Evolutionary conservation across 2,797 vertebrate genomes (phyloP).

Genomic region (Sebastes trivittatus): DNA sequence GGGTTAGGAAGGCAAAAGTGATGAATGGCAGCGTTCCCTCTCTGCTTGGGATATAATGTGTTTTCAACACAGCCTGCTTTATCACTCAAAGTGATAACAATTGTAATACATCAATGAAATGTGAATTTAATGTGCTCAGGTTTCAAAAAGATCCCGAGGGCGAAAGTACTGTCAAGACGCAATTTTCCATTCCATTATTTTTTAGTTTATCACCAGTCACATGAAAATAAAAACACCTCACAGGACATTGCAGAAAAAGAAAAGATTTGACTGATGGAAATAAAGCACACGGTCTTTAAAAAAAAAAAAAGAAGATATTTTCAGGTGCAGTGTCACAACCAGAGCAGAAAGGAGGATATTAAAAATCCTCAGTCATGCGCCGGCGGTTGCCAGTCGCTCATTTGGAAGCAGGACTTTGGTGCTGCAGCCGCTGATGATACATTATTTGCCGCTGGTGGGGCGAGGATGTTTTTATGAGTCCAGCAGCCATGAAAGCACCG

Average conservation of each 20-base stretch:
- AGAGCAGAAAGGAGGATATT: slow-evolving; percentile 25
- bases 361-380: slow-evolving; percentile 34
- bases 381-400: slow-evolving; percentile 13
- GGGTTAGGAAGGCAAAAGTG: slow-evolving; percentile 13
- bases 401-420: slow-evolving; percentile 27
- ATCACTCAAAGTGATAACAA: slow-evolving; percentile 41
- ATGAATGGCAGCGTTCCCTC: slow-evolving; percentile 30
- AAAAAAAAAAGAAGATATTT: no score
- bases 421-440: slow-evolving; percentile 8
- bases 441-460: slow-evolving; percentile 23
- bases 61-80: slow-evolving; percentile 40
- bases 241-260: not conserved
- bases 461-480: slow-evolving; percentile 53
- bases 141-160: slow-evolving; percentile 17
- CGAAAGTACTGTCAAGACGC: not conserved
- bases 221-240: not conserved
- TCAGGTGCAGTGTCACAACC: not conserved
- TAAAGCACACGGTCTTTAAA: not conserved
- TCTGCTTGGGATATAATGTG: slow-evolving; percentile 21
- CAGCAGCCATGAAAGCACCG: slow-evolving; percentile 51
- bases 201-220: slow-evolving; percentile 18
- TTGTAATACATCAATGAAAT: slow-evolving; percentile 56
- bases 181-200: slow-evolving; percentile 15
- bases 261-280: not conserved
- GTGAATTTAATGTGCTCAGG: slow-evolving; percentile 58